Base-by-base conservation (phyloP, 1,140 invertebrate species). In the Medauroidea extradentata region DNA sequence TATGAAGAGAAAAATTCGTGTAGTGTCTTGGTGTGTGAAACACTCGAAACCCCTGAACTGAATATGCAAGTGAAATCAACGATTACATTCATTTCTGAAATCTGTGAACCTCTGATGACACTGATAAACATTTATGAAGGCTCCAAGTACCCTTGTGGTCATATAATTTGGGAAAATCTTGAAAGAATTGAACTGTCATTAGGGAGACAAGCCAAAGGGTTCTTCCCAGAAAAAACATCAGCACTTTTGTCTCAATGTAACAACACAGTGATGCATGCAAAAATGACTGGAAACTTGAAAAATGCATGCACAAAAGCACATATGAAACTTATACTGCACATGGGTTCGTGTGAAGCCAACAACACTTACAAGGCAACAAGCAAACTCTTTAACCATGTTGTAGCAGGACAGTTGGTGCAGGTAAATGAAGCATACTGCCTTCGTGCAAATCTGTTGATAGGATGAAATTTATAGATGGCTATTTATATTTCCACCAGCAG, bases 71-170 rank as follows among this genome's bases (percentile, higher is more conserved):
- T 46, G 9, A 46, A 46, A 13, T 5, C 24, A 19, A 4, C 3
- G 24, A 21, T 19, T n/a, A 25, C 24, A 19, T 46, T 46, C 24
- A 13, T 46, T 21, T 19, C 44, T 25, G 44, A 46, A 21, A 21
- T 46, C 24, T 19, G 18, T 46, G 5, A 19, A 46, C 18, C 18
- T 46, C 44, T 21, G 18, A 46, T 46, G 18, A 46, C 24, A 46
- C 44, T 46, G 44, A 46, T 46, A 7, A 25, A 5, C 9, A 46
- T 25, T 21, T 25, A 5, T 46, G 24, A 46, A 46, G n/a, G 44
- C 44, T 46, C 44, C n/a, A n/a, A 46, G 44, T 46, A 46, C 5
- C 44, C 44, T 46, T 46, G 29, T 46, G 44, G 18, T 46, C 44
- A 46, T 25, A 19, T 46, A 5, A 19, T 46, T 11, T 46, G 44